These are phyloP conservation scores for Grammomys surdaster DNA, from an alignment of 2,113 vertebrate species.

Conservation along the genomic window DNA sequence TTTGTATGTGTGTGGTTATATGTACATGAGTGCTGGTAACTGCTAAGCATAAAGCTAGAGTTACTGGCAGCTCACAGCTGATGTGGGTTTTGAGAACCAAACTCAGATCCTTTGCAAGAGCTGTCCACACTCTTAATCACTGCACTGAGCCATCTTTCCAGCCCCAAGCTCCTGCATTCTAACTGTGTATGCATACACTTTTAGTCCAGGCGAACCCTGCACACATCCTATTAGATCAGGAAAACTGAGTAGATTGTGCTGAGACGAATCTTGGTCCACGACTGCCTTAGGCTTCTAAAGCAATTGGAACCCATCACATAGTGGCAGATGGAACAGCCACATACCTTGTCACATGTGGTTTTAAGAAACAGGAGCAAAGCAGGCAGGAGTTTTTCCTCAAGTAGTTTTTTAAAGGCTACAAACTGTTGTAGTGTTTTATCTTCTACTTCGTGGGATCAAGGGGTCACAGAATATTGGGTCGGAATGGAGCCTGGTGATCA, in stretches of 20 bases:
- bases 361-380: neutral
- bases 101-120: too few species aligned
- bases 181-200: neutral
- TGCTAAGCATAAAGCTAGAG: neutral
- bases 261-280: neutral
- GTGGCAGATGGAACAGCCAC: too few species aligned
- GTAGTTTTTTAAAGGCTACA: neutral
- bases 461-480: neutral
- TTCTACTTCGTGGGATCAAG: conserved; percentile 6
- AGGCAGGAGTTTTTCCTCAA: neutral
- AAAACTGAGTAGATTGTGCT: neutral
- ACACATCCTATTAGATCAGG: neutral
- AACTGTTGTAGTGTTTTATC: neutral
- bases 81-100: neutral
- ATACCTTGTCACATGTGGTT: neutral
- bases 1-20: too few species aligned
- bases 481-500: neutral
- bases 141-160: neutral
- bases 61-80: neutral
- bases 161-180: neutral
- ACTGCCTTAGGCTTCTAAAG: neutral
- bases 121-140: neutral
- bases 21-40: neutral
- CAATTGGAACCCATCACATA: fast-evolving
- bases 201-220: neutral